Conservation (phyloP, 1,140 invertebrate species). For the Leptoteleia sp. region DNA sequence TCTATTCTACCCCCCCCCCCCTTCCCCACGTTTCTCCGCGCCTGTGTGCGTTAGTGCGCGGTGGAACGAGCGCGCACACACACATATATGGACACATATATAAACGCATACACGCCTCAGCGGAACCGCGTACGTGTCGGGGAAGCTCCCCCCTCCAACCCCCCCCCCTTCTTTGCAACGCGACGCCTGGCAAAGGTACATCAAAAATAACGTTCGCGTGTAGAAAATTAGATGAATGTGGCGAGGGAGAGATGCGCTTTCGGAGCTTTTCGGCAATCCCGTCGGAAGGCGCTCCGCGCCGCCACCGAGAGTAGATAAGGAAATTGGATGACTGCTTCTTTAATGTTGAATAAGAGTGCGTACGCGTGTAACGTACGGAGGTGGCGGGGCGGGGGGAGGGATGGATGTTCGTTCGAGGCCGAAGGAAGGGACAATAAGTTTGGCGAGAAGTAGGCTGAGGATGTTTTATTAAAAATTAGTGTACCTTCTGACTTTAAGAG, state of each 20-base stretch:
- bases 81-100: background rate
- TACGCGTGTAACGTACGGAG: too few relatives aligned
- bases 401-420: too few relatives aligned
- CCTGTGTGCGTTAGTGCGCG: background rate
- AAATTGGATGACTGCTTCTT: too few relatives aligned
- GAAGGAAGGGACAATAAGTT: too few relatives aligned
- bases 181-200: slow-evolving; percentile 22
- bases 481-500: too few relatives aligned
- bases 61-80: slow-evolving; percentile 16
- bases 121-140: slow-evolving; percentile 6
- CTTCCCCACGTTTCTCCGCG: too few relatives aligned
- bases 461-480: too few relatives aligned
- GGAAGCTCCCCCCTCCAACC: background rate
- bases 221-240: slow-evolving; percentile 28
- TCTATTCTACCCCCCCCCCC: too few relatives aligned
- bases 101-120: background rate
- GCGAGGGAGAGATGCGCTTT: slow-evolving; percentile 13
- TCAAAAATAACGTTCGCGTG: slow-evolving; percentile 45
- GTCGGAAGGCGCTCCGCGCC: background rate
- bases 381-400: too few relatives aligned
- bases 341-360: too few relatives aligned
- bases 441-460: too few relatives aligned
- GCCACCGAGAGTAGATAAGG: too few relatives aligned
- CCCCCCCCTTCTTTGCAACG: slow-evolving; percentile 9
- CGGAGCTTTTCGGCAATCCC: background rate